Conservation (phyloP, 2,113 vertebrate genomes). For the Pterocles gutturalis region DNA sequence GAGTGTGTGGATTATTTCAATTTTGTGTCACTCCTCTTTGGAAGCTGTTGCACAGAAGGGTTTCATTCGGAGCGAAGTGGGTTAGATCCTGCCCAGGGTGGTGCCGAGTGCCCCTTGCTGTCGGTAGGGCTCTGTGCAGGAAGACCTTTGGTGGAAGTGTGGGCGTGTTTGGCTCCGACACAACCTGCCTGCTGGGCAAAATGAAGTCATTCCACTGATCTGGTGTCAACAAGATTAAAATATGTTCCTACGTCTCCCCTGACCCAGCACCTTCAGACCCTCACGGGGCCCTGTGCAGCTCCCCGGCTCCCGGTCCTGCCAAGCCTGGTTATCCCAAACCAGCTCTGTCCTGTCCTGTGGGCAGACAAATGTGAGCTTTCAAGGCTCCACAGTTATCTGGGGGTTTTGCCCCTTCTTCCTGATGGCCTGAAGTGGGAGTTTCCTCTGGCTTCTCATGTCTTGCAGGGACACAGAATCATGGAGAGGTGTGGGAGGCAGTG, state of each 20-base stretch:
- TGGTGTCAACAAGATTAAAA: not conserved
- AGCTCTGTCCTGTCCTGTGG: not conserved
- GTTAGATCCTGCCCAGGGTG: not conserved
- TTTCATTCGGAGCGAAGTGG: not conserved
- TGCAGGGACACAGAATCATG: not conserved
- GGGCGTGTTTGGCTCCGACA: not conserved
- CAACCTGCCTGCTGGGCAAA: not conserved
- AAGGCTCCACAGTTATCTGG: not conserved
- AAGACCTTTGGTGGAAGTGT: not conserved
- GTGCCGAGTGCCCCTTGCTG: not conserved
- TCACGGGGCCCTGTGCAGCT: not conserved
- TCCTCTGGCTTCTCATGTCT: not conserved
- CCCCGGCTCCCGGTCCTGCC: no score
- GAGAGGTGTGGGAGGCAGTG: not conserved
- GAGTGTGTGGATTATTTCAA: not conserved
- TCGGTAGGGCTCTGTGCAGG: not conserved
- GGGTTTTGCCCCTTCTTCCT: not conserved
- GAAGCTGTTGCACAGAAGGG: not conserved
- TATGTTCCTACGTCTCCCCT: not conserved
- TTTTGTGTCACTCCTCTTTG: not conserved
- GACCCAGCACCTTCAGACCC: not conserved
- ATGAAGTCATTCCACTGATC: not conserved
- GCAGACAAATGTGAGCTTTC: not conserved
- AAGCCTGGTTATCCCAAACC: not conserved
- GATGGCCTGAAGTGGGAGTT: not conserved